phyloP scores from a whole-genome alignment of 2,113 vertebrate species.

The Pyxicephalus adspersus region DNA sequence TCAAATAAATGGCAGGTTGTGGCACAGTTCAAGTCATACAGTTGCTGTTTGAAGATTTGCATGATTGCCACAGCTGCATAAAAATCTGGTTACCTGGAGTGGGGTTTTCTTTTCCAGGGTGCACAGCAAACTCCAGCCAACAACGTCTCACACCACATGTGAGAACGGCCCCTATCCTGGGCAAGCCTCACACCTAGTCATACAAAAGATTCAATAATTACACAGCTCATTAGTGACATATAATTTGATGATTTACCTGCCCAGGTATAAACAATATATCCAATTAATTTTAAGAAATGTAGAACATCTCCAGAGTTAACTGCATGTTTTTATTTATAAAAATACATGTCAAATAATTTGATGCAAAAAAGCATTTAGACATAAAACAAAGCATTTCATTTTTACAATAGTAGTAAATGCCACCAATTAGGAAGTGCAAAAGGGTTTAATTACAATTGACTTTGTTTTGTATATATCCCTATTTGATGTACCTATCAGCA shows the following conservation, averaged over 20 bases:
- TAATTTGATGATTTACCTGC: slow-evolving; percentile 16
- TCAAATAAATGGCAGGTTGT: no score
- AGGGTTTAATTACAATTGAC: neutral
- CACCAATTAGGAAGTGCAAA: neutral
- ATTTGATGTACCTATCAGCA: no score
- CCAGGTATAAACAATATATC: neutral
- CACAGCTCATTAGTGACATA: slow-evolving; percentile 59
- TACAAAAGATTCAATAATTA: slow-evolving; percentile 66
- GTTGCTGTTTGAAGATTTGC: no score
- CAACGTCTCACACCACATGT: no score
- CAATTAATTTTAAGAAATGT: slow-evolving; percentile 1
- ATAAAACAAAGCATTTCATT: slow-evolving; percentile 5
- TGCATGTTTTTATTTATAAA: neutral
- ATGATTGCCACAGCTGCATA: no score
- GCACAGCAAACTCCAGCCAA: no score
- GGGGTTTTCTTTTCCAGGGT: no score
- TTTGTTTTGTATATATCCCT: no score
- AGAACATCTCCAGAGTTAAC: neutral
- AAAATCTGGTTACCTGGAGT: no score
- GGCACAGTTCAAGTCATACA: no score
- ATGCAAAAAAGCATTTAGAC: slow-evolving; percentile 19
- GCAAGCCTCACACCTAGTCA: slow-evolving; percentile 51
- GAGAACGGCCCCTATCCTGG: no score
- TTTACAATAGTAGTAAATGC: slow-evolving; percentile 4
- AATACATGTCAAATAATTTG: slow-evolving; percentile 5